These are phyloP conservation scores for Remorina albescens DNA, from an alignment of 2,797 vertebrate species.

Conservation along the genomic window DNA sequence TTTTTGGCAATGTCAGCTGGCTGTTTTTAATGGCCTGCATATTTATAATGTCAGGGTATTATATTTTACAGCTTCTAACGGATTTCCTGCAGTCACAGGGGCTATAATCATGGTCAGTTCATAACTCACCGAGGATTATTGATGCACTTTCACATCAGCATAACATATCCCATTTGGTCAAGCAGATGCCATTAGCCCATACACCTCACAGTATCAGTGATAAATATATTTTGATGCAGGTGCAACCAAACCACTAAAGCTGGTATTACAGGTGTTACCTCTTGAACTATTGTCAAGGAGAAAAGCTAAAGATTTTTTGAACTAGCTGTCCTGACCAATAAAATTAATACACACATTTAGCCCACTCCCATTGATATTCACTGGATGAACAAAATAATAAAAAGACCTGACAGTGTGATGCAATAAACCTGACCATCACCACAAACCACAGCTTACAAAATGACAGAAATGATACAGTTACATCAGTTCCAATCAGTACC, in stretches of 20 bases:
- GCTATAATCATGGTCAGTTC: constrained; percentile 80
- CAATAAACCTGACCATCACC: background rate
- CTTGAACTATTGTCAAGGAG: background rate
- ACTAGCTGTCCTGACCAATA: too few relatives aligned
- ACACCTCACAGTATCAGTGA: constrained; percentile 51
- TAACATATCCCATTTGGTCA: constrained; percentile 60
- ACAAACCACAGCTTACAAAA: background rate
- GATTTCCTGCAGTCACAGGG: constrained; percentile 73
- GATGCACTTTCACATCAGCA: constrained; percentile 71
- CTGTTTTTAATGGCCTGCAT: constrained; percentile 79
- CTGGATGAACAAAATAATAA: background rate
- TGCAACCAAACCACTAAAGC: constrained; percentile 16
- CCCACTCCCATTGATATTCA: background rate
- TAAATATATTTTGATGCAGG: constrained; percentile 39
- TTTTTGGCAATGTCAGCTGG: constrained; percentile 77
- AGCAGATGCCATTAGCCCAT: constrained; percentile 58
- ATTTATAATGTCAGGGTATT: constrained; percentile 82
- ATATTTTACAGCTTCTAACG: constrained; percentile 78
- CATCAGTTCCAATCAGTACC: too few relatives aligned
- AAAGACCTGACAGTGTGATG: background rate
- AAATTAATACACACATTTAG: background rate
- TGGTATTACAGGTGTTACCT: background rate
- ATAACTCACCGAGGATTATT: constrained; percentile 77
- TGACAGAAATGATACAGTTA: background rate
- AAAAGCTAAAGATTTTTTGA: background rate